Base-by-base conservation (phyloP, 2,888 invertebrate species). In the Sinhomidia bicolor region DNA sequence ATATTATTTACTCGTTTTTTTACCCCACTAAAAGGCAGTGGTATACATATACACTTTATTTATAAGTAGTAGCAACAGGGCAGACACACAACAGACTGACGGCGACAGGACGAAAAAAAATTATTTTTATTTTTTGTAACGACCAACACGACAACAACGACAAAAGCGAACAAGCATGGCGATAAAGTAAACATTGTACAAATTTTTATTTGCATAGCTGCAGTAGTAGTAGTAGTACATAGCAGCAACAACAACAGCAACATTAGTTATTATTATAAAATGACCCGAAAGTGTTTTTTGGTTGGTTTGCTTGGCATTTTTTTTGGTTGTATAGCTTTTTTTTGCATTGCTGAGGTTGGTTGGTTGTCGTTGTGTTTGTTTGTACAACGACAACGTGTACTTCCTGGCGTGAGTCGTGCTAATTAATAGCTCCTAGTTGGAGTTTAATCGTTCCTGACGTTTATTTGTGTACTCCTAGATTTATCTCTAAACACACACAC, bases 381-480 rank as follows among this genome's bases (percentile, higher is more conserved):
- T 74, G 74, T 7, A 41, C 23, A 47, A 74, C 65, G 32, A 65
- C 65, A 32, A 26, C 36, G 32, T 60, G 41, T 23, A 62, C 44
- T 62, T 81, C 81, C 81, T 81, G 81, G 62, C 81, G 81, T 81
- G 81, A 81, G 62, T 60, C 47, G 62, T 26, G 62, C 81, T 81
- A 81, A 81, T 81, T 62, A 81, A 62, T 62, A 60, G 82, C 68
- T 68, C 23, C 32, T 68, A 51, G 65, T 51, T 36, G 68, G 68
- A 68, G 47, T 71, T 71, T 82, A 82, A 82, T 82, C 65, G 82
- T 71, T 82, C 29, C 60, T 82, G 82, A 82, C 82, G 71, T 82
- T 82, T 82, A 82, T 82, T 82, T 82, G 71, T 51, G 68, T 68
- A 51, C 41, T 29, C 54, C 47, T 47, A 62, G 79, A 54, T 47